Conservation (phyloP, 2,797 vertebrate genomes). For the Lutjanus argentimaculatus region DNA sequence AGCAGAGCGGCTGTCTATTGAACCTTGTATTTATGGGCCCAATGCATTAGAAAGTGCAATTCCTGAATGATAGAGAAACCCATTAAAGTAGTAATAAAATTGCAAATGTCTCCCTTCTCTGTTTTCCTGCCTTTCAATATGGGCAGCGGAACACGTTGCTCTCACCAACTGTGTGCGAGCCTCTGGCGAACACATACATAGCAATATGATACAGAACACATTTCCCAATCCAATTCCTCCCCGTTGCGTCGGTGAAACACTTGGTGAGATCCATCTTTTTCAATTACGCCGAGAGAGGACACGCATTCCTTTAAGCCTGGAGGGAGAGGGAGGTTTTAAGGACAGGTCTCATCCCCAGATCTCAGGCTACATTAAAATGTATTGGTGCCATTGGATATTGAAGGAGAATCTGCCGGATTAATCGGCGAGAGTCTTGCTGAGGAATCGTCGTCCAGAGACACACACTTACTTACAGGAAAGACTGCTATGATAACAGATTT, state of each 20-base stretch:
- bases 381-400: constrained; percentile 76
- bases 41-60: constrained; percentile 81
- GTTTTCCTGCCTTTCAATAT: constrained; percentile 78
- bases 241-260: constrained; percentile 80
- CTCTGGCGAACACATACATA: constrained; percentile 72
- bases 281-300: constrained; percentile 81
- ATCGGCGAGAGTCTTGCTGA: constrained; percentile 53
- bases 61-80: constrained; percentile 81
- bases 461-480: constrained; percentile 56
- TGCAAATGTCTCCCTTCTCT: constrained; percentile 83
- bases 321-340: constrained; percentile 76
- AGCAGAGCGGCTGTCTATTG: constrained; percentile 77
- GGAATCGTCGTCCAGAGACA: constrained; percentile 57
- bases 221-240: constrained; percentile 84
- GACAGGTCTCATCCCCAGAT: constrained; percentile 76
- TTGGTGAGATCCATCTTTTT: constrained; percentile 84
- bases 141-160: constrained; percentile 68
- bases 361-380: constrained; percentile 78
- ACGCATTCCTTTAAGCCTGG: constrained; percentile 71
- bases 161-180: constrained; percentile 68
- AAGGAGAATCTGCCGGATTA: constrained; percentile 75
- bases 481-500: constrained; percentile 40
- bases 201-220: constrained; percentile 78
- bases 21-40: constrained; percentile 82
- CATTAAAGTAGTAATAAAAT: constrained; percentile 86